Conservation (phyloP, 1,140 invertebrate genomes). For the Elymnias hypermnestra region DNA sequence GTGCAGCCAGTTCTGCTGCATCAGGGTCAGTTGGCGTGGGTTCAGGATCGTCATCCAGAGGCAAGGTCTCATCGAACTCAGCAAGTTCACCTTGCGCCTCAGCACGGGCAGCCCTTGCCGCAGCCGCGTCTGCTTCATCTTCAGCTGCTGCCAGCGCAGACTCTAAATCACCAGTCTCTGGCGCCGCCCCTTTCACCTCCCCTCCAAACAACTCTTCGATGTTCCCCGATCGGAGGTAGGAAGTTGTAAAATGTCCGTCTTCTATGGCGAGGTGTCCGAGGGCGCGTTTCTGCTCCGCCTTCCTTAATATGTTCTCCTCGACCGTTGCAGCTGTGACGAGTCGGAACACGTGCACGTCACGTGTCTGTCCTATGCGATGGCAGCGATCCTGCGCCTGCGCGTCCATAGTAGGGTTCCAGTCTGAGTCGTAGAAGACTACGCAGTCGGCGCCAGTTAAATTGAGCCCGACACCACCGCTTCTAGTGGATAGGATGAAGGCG, state of each 20-base stretch:
- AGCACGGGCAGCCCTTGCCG: constrained; percentile 91
- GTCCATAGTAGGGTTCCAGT: constrained; percentile 99
- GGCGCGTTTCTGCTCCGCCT: constrained; percentile 98
- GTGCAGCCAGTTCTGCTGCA: constrained; percentile 94
- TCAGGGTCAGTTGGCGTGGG: constrained; percentile 87
- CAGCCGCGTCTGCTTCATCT: constrained; percentile 95
- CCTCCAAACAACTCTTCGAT: constrained; percentile 85
- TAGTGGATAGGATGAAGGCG: constrained; percentile 97
- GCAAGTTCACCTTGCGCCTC: constrained; percentile 96
- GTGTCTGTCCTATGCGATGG: constrained; percentile 98
- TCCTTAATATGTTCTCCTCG: constrained; percentile 99
- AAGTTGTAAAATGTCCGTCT: constrained; percentile 98
- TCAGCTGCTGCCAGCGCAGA: constrained; percentile 92
- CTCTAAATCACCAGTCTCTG: constrained; percentile 92
- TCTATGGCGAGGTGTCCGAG: constrained; percentile 98
- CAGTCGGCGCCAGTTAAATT: constrained; percentile 99
- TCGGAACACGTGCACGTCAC: constrained; percentile 99
- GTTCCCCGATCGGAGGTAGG: constrained; percentile 94
- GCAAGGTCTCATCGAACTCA: constrained; percentile 98
- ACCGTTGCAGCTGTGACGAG: constrained; percentile 97
- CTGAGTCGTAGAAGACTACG: constrained; percentile 99
- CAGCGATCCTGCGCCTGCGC: constrained; percentile 99
- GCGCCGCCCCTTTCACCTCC: constrained; percentile 93
- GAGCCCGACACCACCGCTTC: constrained; percentile 98
- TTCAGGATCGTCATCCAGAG: constrained; percentile 85